Conservation (phyloP, 2,113 vertebrate genomes). For the Tauraco erythrolophus region DNA sequence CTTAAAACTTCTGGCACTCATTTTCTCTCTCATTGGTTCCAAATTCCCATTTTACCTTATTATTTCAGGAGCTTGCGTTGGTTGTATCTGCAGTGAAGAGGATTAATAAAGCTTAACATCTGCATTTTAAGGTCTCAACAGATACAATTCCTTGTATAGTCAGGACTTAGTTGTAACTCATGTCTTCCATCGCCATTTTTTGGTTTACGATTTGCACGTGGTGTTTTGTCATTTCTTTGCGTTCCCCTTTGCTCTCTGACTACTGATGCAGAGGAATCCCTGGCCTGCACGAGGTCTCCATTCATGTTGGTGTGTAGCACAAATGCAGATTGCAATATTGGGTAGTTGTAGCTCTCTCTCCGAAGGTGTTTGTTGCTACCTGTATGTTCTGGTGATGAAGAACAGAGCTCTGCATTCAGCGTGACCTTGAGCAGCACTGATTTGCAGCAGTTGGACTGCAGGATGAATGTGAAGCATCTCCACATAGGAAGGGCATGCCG, state of each 20-base stretch:
- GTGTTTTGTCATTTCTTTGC: background rate
- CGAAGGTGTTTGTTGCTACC: background rate
- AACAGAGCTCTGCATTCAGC: rapidly evolving
- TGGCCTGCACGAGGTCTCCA: background rate
- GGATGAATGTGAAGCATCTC: rapidly evolving
- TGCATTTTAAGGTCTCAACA: background rate
- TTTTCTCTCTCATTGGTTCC: background rate
- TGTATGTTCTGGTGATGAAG: background rate
- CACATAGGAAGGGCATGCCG: rapidly evolving
- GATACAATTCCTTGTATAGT: background rate
- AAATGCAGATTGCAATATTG: background rate
- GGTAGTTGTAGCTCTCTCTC: background rate
- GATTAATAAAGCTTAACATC: background rate
- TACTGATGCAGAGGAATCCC: rapidly evolving
- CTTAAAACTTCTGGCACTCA: constrained; percentile 6
- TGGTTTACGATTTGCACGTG: background rate
- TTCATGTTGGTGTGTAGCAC: background rate
- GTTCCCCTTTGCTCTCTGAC: background rate
- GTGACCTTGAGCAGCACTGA: rapidly evolving
- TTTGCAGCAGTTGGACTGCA: background rate
- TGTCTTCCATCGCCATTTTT: background rate
- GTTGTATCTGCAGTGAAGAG: background rate
- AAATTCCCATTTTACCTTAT: constrained; percentile 30
- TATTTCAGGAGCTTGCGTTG: background rate
- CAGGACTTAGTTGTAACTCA: background rate